Conservation (phyloP, 1,140 invertebrate genomes). For the Procambarus virginalis region DNA sequence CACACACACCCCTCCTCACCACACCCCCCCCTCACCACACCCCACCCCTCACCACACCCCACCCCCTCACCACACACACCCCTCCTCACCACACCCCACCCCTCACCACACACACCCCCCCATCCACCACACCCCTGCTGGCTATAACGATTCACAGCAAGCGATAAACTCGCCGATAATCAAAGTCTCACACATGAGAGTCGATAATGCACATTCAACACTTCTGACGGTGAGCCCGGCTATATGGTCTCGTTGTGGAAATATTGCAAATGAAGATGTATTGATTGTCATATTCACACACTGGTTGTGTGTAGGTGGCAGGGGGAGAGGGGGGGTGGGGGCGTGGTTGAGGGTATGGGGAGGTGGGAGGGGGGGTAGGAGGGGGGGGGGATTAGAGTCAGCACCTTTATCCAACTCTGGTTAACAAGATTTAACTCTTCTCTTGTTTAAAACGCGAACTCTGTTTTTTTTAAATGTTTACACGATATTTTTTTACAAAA, state of each 20-base stretch:
- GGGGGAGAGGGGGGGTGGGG: neutral
- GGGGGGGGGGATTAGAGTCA: too few species aligned
- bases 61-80: neutral
- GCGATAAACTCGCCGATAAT: conserved; percentile 58
- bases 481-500: too few species aligned
- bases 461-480: too few species aligned
- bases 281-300: conserved; percentile 35
- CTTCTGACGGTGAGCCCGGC: conserved; percentile 38
- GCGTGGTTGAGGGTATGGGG: neutral
- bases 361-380: neutral
- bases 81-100: neutral
- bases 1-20: neutral
- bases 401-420: too few species aligned
- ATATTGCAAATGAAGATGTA: conserved; percentile 59
- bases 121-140: neutral
- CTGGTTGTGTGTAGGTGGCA: neutral
- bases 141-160: conserved; percentile 31
- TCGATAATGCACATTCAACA: conserved; percentile 51
- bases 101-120: neutral
- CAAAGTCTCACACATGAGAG: conserved; percentile 40
- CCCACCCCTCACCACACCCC: neutral
- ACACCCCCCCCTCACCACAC: neutral
- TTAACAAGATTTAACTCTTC: too few species aligned
- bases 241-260: conserved; percentile 36
- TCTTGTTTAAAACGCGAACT: too few species aligned